A percentile compares a stretch with the other conserved stretches of the same genome.
Conservation (phyloP, 2,797 vertebrate genomes). For the Morelia viridis region DNA sequence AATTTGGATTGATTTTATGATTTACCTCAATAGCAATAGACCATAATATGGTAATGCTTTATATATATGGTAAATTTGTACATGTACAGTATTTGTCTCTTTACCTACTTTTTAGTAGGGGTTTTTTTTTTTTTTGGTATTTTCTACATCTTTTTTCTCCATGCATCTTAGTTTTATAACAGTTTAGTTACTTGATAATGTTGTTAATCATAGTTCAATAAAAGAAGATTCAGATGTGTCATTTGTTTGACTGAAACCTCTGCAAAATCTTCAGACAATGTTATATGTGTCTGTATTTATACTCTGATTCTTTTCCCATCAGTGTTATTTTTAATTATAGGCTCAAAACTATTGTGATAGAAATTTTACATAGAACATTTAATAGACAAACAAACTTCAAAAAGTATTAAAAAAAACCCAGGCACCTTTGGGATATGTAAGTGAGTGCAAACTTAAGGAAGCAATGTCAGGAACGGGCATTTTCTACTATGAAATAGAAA, state of each 20-base stretch:
- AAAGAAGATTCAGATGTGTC: constrained; percentile 2
- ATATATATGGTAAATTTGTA: too few species aligned
- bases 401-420: not conserved
- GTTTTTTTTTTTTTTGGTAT: not conserved
- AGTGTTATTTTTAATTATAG: constrained; percentile 23
- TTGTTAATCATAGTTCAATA: not conserved
- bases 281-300: constrained; percentile 14
- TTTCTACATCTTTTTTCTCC: not conserved
- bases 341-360: constrained; percentile 18
- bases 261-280: not conserved
- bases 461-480: not conserved
- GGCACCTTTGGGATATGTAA: not conserved
- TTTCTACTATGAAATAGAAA: not conserved
- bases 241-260: not conserved
- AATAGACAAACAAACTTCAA: not conserved
- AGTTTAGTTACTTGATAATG: not conserved
- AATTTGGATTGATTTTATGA: too few species aligned
- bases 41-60: too few species aligned
- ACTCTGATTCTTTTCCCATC: not conserved
- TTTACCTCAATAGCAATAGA: too few species aligned
- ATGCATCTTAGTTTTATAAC: not conserved
- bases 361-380: constrained; percentile 10
- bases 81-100: too few species aligned
- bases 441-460: not conserved
- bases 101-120: not conserved